phyloP scores from a whole-genome alignment of 2,797 vertebrate genomes.

The Emydoidea blandingii region DNA sequence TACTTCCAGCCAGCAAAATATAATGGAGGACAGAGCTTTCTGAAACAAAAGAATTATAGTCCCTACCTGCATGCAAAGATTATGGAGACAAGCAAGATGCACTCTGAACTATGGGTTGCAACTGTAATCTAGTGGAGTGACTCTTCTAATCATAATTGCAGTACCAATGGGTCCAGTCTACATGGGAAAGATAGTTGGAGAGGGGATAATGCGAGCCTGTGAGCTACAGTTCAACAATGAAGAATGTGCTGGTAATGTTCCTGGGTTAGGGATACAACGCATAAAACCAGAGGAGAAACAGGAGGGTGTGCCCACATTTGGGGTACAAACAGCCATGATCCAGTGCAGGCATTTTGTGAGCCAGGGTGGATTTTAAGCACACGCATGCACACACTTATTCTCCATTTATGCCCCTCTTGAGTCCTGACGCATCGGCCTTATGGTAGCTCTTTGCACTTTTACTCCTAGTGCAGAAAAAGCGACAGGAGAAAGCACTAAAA shows the following conservation, averaged over 20 bases:
- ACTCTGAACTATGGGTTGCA: not conserved
- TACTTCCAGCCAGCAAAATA: not conserved
- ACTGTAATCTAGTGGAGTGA: not conserved
- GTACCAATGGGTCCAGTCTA: not conserved
- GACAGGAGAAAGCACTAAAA: not conserved
- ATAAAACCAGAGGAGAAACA: not conserved
- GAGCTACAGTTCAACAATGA: not conserved
- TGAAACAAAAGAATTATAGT: not conserved
- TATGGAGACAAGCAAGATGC: not conserved
- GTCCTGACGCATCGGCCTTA: not conserved
- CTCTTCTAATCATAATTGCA: not conserved
- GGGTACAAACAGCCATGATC: rapidly evolving
- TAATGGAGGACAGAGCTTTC: not conserved
- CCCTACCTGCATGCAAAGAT: not conserved
- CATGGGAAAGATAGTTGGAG: not conserved
- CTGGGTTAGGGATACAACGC: not conserved
- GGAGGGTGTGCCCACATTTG: not conserved
- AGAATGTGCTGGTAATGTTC: not conserved
- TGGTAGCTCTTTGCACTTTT: not conserved
- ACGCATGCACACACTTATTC: not conserved
- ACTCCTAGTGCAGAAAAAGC: not conserved
- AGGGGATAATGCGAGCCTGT: not conserved
- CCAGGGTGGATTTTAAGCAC: not conserved
- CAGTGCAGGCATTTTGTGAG: not conserved
- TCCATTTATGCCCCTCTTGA: not conserved